phyloP scores from a whole-genome alignment of 2,113 vertebrate species.

The Camelus dromedarius region DNA sequence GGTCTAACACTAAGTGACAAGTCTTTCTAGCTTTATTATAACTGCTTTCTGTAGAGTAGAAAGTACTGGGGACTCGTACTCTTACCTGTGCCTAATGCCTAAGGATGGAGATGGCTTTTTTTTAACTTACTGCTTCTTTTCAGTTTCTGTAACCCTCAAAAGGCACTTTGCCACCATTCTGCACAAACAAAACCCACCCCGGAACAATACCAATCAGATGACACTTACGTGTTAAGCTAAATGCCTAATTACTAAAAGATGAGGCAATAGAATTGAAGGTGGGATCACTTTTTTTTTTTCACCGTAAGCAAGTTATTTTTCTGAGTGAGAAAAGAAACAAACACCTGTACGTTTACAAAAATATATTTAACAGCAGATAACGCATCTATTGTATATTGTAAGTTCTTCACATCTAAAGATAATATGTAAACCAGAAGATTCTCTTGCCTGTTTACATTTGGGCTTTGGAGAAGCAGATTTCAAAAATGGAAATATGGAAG shows the following conservation, averaged over 20 bases:
- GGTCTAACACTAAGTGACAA: background rate
- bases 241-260: background rate
- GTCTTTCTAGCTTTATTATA: background rate
- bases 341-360: background rate
- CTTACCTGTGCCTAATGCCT: background rate
- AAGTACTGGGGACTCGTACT: background rate
- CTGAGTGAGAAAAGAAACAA: conserved; percentile 22
- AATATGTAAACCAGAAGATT: background rate
- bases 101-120: background rate
- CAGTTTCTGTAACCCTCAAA: background rate
- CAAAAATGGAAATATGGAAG: background rate
- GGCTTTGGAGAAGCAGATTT: conserved; percentile 18
- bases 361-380: background rate
- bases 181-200: background rate
- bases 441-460: background rate
- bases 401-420: background rate
- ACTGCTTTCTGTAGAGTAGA: background rate
- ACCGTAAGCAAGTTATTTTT: conserved; percentile 22
- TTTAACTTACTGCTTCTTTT: background rate
- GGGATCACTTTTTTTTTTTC: background rate
- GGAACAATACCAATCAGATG: background rate
- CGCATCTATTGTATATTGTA: background rate
- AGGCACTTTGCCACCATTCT: background rate
- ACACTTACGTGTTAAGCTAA: background rate
- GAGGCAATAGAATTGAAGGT: background rate